Base-by-base conservation (phyloP, 2,888 invertebrate species). In the Spilarctia lutea region DNA sequence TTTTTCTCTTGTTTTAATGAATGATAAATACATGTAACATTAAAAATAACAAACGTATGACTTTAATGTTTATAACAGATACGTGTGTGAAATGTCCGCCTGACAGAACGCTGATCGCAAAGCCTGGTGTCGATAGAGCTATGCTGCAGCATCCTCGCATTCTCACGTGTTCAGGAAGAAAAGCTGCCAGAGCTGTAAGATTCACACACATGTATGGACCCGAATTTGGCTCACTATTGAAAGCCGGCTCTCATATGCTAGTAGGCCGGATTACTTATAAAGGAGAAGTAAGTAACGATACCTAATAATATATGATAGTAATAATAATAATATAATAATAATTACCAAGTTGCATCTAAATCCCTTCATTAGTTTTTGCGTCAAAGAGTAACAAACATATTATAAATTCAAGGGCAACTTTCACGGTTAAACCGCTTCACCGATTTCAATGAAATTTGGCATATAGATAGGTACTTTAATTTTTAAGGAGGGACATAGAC, bases 41-140 rank as follows among this genome's bases (percentile, higher is more conserved):
- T 39, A 8, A 39, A 3, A 39, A 39, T 39, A 39, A 63, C 30
- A 16, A 2, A 30, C 6, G 30, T 63, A 16, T 30, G 16, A 30
- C 60, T 16, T 63, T 60, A 16, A 60, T 60, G 4, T 60, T 24
- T 56, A 63, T 83, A 83, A 65, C 60, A 85, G 85, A 75, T 39
- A 70, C 86, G 10, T 96, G 96, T 80, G 86, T 96, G n/a, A 89
- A 86, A 79, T 96, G 96, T 84, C 96, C 96, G 20, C 88, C 88
- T 63, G 96, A 96, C 77, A 90, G 93, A 81, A 95, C 95, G 4
- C 78, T 96, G 63, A 88, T 96, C 69, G 91, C 94, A 0, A 93
- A 91, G 82, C 77, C 90, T 52, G 94, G 95, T 1, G 83, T 87
- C 8, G 92, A 94, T 75, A 87, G 89, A 45, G 94, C 94, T 1